Percentiles rank a stretch among this genome's conserved stretches.
phyloP scores from a whole-genome alignment of 1,140 invertebrate species.

The silkworm (Bombyx mori) region DNA sequence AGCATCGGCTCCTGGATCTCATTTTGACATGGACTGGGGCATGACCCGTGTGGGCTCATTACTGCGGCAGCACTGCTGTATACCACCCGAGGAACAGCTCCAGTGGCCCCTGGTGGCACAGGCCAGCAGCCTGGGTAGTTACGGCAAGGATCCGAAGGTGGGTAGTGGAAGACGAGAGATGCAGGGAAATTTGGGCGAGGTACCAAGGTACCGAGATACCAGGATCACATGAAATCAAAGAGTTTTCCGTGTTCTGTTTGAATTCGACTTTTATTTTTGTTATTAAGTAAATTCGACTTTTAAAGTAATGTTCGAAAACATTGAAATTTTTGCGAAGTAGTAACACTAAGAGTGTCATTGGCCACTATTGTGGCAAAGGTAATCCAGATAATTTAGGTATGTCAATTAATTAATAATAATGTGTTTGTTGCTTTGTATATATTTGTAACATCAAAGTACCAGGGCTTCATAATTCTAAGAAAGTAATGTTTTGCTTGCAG shows the following conservation, averaged over 20 bases:
- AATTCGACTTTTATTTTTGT: no score
- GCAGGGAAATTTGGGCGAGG: not conserved
- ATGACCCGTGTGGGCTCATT: constrained; percentile 79
- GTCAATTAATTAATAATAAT: no score
- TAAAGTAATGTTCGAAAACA: no score
- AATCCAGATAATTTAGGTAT: no score
- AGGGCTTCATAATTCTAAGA: not conserved
- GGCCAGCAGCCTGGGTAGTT: constrained; percentile 91
- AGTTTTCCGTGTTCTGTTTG: no score
- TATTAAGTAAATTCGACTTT: no score
- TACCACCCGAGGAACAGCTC: constrained; percentile 68
- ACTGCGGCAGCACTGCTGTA: constrained; percentile 74
- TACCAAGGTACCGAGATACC: not conserved
- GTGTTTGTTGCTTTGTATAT: no score
- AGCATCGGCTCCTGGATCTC: constrained; percentile 73
- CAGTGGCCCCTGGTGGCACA: constrained; percentile 79
- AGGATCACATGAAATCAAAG: no score
- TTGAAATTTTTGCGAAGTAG: no score
- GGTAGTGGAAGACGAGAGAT: not conserved
- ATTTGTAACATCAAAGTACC: no score
- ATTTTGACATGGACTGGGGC: constrained; percentile 73
- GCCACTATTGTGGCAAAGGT: no score
- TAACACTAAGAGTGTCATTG: no score
- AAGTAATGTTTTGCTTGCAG: constrained; percentile 16
- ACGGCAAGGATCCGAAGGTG: constrained; percentile 74